phyloP scores from a whole-genome alignment of 1,140 invertebrate species.

The Melanaphis sacchari region DNA sequence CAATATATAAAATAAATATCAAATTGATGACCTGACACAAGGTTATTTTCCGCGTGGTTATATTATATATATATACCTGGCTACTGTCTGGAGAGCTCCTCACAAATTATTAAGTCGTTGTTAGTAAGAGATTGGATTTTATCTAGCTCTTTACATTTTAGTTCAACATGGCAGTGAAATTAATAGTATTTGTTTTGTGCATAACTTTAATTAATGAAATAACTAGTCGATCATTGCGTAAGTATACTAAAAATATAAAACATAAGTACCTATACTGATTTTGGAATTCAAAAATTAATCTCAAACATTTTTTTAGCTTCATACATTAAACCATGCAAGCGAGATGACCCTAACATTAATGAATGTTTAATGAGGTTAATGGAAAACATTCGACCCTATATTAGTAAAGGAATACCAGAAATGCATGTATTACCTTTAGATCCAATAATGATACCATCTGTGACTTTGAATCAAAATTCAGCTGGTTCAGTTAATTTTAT shows the following conservation, averaged over 20 bases:
- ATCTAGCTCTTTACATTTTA: neutral
- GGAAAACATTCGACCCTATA: slow-evolving; percentile 36
- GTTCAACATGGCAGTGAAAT: slow-evolving; percentile 12
- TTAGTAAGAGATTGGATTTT: neutral
- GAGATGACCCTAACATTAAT: slow-evolving; percentile 57
- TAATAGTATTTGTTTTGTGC: neutral
- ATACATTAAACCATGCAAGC: slow-evolving; percentile 59
- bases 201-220: neutral
- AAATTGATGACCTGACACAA: slow-evolving; percentile 30
- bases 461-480: slow-evolving; percentile 57
- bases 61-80: slow-evolving; percentile 3
- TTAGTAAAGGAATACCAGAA: slow-evolving; percentile 59
- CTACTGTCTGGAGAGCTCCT: neutral
- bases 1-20: neutral
- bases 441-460: slow-evolving; percentile 54
- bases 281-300: neutral
- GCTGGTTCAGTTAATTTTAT: slow-evolving; percentile 55
- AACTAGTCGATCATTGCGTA: neutral
- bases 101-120: neutral
- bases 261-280: neutral
- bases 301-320: slow-evolving; percentile 54
- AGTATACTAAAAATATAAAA: neutral
- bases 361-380: slow-evolving; percentile 56
- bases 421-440: slow-evolving; percentile 58
- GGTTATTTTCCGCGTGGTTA: neutral